Base-by-base conservation (phyloP, 2,797 vertebrate genomes). In the Brachyalestes nurse region DNA sequence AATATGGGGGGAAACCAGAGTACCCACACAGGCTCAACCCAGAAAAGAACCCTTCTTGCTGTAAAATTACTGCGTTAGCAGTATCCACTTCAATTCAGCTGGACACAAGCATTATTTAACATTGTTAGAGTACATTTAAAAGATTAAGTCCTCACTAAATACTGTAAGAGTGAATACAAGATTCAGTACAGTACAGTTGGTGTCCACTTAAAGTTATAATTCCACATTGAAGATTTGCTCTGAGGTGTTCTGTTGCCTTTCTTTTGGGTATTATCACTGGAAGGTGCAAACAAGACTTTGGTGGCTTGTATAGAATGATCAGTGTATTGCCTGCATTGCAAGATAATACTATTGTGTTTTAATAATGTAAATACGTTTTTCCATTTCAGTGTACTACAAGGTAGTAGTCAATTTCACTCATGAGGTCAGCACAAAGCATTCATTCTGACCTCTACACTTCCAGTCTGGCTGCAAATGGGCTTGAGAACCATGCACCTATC, bases 341-440 rank as follows among this genome's bases (percentile, higher is more conserved):
- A 51, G 60, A 72, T 40, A 64, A 70, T 2, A 76, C 12, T 62
- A 80, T 53, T 42, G 64, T 40, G 14, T 57, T 81, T 78, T 72
- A 76, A 65, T 81, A 55, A 76, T 28, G 72, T 45, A 42, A 75
- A 28, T 2, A 38, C 47, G n/a, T 42, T 45, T 79, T 77, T 79
- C 66, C 21, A 1, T 80, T 74, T 66, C 4, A 53, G 12, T 64
- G 45, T 69, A 61, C 64, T 72, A 25, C 9, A 8, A 70, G 28
- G 53, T 70, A 62, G 70, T 70, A 71, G 66, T 53, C 47, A 34
- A 47, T 71, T 71, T 71, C 23, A 4, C 13, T 42, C 47, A 55
- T 19, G 53, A 60, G 14, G 72, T 14, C 55, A 72, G 53, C 6
- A 47, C 49, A 61, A 72, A 73, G 19, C 69, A 47, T 23, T 47